Base-by-base conservation (phyloP, 2,888 invertebrate species). In the Euspilapteryx auroguttella region DNA sequence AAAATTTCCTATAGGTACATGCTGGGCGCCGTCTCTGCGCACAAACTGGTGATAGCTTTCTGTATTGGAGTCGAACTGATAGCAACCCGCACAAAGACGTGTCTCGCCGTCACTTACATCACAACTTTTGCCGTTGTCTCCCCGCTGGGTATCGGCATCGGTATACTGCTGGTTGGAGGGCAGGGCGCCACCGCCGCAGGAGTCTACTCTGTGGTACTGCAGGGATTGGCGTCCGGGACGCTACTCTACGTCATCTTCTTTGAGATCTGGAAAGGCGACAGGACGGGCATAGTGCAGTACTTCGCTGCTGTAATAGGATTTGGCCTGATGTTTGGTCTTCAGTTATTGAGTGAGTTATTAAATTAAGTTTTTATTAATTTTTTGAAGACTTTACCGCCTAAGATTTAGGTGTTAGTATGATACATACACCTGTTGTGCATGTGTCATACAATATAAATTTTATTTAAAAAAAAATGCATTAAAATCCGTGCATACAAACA, bases 241-340 rank as follows among this genome's bases (percentile, higher is more conserved):
- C 81, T 97, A 24, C 69, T 97, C 3, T 97, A 95, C 66, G 93
- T 97, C 10, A 94, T 95, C n/a, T 95, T 95, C 75, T 95, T 96
- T 59, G 96, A 97, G 68, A 89, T 96, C 30, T 79, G 96, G 44
- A 76, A 68, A 39, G 58, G 61, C 25, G 69, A 76, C 32, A 53
- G 75, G 34, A 51, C 64, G 9, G 89, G 89, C 4, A 59, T 89
- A 12, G 45, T 79, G 14, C 85, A 87, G 37, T 87, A 80, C 50
- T 30, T 80, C 1, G 79, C 87, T 2, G 81, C 89, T 15, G 42
- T 88, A 4, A 34, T 81, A 13, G 89, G 89, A 31, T 89, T 88
- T 53, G 47, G 71, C 14, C 38, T 87, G 6, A 89, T 89, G 89
- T 85, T 87, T 39, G 85, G 83, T 37, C 50, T 86, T 20, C 80